Conservation (phyloP, 2,113 vertebrate species). For the Peromyscus maniculatus region DNA sequence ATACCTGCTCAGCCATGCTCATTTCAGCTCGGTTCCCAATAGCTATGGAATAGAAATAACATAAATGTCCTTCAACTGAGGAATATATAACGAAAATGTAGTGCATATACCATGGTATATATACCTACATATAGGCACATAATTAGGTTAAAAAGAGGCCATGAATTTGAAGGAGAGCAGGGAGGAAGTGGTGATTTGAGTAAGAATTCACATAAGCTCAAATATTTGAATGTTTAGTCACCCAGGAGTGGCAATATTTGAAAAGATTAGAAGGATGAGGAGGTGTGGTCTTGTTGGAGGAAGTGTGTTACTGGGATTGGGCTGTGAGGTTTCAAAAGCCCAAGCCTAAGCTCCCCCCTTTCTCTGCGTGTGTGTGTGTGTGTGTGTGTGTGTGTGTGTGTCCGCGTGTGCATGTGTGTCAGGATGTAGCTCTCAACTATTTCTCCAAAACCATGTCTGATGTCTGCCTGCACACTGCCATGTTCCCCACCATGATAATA, state of each 20-base stretch:
- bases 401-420: neutral
- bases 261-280: neutral
- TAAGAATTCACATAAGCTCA: neutral
- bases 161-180: neutral
- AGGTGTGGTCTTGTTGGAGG: neutral
- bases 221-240: neutral
- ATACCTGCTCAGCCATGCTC: neutral
- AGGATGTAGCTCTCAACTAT: neutral
- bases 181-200: neutral
- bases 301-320: neutral
- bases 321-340: neutral
- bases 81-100: neutral
- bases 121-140: too few relatives aligned
- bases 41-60: neutral
- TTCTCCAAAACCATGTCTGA: neutral
- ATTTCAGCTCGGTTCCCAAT: neutral
- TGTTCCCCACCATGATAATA: neutral
- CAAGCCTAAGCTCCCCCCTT: neutral
- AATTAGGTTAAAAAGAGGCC: neutral
- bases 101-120: neutral
- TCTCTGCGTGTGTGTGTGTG: too few relatives aligned
- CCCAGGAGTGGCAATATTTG: neutral
- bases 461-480: neutral
- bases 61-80: neutral
- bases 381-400: too few relatives aligned